phyloP scores from a whole-genome alignment of 2,888 invertebrate species.

The Macrophya annulata region DNA sequence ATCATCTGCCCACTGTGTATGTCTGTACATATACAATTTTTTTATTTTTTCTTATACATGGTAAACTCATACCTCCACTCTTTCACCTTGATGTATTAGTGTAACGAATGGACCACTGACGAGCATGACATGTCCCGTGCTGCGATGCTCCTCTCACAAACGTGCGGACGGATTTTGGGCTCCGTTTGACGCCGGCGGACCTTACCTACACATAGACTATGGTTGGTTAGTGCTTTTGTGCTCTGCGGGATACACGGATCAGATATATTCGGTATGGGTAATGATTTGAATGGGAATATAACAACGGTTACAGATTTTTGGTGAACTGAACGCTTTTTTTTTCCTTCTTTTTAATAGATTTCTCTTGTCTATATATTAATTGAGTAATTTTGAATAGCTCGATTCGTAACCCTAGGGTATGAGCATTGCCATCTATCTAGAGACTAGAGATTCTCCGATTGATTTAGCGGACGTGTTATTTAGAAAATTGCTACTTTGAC shows the following conservation, averaged over 20 bases:
- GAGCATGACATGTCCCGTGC: conserved; percentile 40
- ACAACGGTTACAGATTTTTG: neutral
- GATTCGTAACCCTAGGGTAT: neutral
- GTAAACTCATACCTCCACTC: neutral
- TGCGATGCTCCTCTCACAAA: conserved; percentile 25
- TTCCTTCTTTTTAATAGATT: neutral
- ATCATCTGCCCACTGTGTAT: neutral
- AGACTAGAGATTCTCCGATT: conserved; percentile 14
- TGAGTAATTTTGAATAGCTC: neutral
- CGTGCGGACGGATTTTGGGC: conserved; percentile 43
- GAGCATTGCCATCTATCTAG: neutral
- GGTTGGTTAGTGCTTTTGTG: neutral
- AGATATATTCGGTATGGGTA: neutral
- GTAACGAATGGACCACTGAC: conserved; percentile 43
- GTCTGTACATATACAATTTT: neutral
- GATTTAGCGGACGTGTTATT: conserved; percentile 46
- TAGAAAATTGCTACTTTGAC: conserved; percentile 49
- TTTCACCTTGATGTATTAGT: neutral
- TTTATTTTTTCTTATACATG: neutral
- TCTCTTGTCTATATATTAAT: neutral
- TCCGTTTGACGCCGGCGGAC: conserved; percentile 31
- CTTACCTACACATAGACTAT: neutral
- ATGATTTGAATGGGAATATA: neutral
- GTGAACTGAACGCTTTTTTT: neutral
- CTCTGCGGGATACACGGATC: conserved; percentile 22